Evolutionary conservation across 2,888 invertebrate genomes (phyloP).

Genomic region (Eupithecia abbreviata): DNA sequence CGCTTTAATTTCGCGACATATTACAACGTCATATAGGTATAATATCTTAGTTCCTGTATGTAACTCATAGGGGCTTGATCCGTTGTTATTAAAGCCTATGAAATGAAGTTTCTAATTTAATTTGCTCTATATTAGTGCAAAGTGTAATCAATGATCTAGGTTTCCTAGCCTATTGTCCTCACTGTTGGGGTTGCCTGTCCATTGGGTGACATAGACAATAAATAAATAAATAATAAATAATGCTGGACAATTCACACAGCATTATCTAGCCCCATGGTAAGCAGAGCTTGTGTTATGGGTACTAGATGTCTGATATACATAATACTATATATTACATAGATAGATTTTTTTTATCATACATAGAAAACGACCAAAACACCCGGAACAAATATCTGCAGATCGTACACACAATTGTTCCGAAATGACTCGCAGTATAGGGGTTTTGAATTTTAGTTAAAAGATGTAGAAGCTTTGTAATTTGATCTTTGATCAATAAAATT

Average conservation of each 20-base stretch:
- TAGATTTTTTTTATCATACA: too few relatives aligned
- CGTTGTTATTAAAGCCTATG: neutral
- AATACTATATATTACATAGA: too few relatives aligned
- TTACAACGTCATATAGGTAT: neutral
- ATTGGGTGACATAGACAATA: neutral
- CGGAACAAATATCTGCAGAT: too few relatives aligned
- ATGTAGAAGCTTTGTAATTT: neutral
- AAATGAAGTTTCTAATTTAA: neutral
- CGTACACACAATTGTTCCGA: too few relatives aligned
- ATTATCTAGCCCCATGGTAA: too few relatives aligned
- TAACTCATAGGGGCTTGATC: neutral
- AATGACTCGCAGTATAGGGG: neutral
- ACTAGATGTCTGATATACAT: too few relatives aligned
- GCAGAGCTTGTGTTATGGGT: too few relatives aligned
- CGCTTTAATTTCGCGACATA: slow-evolving; percentile 6
- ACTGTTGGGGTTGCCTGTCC: neutral
- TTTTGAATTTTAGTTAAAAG: neutral
- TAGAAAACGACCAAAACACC: too few relatives aligned
- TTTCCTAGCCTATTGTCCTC: too few relatives aligned
- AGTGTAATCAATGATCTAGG: neutral
- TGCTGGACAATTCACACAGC: too few relatives aligned
- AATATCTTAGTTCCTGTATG: neutral
- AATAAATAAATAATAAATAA: too few relatives aligned
- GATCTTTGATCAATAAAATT: neutral
- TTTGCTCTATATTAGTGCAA: neutral